Evolutionary conservation across 2,797 vertebrate genomes (phyloP), one percentile per base, ranked within the genome.

Genomic region (Enteromius afrohamiltoni): DNA sequence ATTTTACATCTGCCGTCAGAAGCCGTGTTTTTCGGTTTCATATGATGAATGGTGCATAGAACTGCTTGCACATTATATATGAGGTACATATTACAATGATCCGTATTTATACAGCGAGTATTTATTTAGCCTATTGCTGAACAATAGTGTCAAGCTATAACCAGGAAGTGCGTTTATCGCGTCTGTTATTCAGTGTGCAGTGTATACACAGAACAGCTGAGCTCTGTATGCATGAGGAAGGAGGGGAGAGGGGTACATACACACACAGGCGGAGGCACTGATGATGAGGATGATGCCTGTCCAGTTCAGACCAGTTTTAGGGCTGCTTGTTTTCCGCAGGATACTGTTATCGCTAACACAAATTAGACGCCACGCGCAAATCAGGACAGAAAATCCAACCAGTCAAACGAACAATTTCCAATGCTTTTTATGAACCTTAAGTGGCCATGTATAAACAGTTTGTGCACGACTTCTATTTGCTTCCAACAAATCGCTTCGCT

Each of bases 271-370:
- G 82, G 64, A 53, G 75, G 78, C 67, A 80, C 82, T 87, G 80
- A 67, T 84, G 90, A 90, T 87, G 80, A 69, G 83, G 90, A 91
- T 83, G 91, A 91, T 93, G 92, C 84, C 91, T 91, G 93, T 93
- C 95, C 94, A 94, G 94, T 94, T 95, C 91, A 94, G 94, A 95
- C 95, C 94, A 95, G 95, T 95, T 95, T 88, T 69, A 82, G 80
- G 77, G 85, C 88, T 86, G 83, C 79, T 89, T 67, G 47, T 92
- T 88, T 91, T 85, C 87, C 76, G 89, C 88, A 84, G 82, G 64
- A 83, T 80, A 87, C 88, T 60, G 80, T 83, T n/a, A 73, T 71
- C 26, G 17, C 42, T 60, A 17, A 77, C 34, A 45, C 6, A 17
- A 23, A 42, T 7, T 3, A 67, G 21, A 21, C 17, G 40, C 13